phyloP scores from a whole-genome alignment of 2,113 vertebrate genomes.

The Galbula dea region DNA sequence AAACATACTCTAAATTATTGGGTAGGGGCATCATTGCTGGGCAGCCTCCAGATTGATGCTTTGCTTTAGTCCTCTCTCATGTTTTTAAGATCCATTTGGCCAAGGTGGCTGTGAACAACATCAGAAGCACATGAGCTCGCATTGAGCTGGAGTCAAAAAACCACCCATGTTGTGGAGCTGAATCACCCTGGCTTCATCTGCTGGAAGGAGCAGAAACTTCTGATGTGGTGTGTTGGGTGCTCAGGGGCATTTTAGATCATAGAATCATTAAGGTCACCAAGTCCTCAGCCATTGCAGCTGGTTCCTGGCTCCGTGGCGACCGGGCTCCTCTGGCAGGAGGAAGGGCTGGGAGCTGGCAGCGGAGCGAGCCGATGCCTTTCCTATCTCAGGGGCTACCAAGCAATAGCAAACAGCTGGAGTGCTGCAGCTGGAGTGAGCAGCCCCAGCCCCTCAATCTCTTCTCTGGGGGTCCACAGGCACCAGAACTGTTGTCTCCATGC shows the following conservation, averaged over 20 bases:
- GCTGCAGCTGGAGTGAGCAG: accelerated
- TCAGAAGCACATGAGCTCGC: neutral
- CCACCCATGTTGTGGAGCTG: neutral
- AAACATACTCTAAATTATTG: neutral
- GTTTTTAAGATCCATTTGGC: neutral
- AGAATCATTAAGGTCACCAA: too few species aligned
- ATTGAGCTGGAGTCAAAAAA: neutral
- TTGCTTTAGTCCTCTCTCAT: neutral
- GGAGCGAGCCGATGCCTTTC: accelerated
- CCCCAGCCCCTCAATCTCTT: neutral
- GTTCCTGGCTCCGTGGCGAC: neutral
- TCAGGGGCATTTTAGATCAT: neutral
- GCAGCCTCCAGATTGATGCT: neutral
- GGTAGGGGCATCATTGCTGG: neutral
- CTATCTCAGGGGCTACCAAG: accelerated
- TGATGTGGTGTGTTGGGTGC: accelerated
- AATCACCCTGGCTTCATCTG: neutral
- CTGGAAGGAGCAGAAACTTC: neutral
- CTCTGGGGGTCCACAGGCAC: accelerated
- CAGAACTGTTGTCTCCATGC: accelerated
- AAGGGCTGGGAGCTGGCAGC: neutral
- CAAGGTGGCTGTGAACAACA: accelerated
- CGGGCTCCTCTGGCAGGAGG: neutral
- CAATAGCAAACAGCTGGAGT: accelerated
- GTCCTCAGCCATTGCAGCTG: neutral